Conservation (phyloP, 2,113 vertebrate genomes). For the Sander lucioperca region DNA sequence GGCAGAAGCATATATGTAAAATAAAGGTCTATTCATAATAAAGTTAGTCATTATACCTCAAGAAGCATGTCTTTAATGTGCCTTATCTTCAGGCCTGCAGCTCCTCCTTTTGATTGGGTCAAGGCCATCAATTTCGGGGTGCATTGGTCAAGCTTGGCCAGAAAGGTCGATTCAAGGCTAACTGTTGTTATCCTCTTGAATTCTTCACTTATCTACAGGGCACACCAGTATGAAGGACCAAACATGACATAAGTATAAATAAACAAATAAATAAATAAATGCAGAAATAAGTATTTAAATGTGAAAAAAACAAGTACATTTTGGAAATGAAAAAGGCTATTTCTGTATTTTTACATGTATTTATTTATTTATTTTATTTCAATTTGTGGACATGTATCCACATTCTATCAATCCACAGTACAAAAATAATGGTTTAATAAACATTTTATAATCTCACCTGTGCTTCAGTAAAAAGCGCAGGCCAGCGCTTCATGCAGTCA, state of each 20-base stretch:
- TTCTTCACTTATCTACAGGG: neutral
- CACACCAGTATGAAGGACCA: conserved; percentile 4
- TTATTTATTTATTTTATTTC: neutral
- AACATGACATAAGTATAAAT: neutral
- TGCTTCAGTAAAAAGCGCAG: neutral
- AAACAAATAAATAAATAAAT: neutral
- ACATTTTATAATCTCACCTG: no score
- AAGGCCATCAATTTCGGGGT: neutral
- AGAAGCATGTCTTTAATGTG: neutral
- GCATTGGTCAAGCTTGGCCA: neutral
- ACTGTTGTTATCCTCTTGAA: neutral
- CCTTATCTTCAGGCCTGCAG: neutral
- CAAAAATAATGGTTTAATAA: neutral
- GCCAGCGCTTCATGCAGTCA: neutral
- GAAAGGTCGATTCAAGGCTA: neutral
- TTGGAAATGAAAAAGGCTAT: neutral
- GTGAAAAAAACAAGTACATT: neutral
- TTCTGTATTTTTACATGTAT: neutral
- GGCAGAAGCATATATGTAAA: neutral
- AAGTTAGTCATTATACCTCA: neutral
- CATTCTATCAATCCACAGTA: conserved; percentile 1
- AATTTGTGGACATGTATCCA: neutral
- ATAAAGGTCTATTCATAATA: neutral
- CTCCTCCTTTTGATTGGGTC: neutral
- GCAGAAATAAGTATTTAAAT: neutral